A percentile compares a stretch with the other conserved stretches of the same genome.
phyloP scores from a whole-genome alignment of 2,888 invertebrate genomes.

The Epistrophe eligans region DNA sequence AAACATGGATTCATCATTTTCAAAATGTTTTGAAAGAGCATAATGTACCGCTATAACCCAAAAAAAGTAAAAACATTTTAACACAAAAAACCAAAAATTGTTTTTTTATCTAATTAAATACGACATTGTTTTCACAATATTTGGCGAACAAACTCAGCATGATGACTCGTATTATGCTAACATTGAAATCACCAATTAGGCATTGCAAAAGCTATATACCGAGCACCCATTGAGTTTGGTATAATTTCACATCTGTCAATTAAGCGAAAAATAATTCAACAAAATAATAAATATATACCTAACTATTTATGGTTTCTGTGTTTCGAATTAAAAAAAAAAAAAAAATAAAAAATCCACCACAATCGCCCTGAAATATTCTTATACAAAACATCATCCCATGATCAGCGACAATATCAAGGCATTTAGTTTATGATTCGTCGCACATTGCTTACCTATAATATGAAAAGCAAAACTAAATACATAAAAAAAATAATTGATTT shows the following conservation, averaged over 20 bases:
- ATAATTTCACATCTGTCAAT: conserved; percentile 66
- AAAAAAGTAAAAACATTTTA: background rate
- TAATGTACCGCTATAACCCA: background rate
- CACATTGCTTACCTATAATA: background rate
- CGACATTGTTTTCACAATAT: conserved; percentile 36
- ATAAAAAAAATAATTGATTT: conserved; percentile 77
- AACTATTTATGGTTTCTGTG: background rate
- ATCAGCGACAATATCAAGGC: conserved; percentile 42
- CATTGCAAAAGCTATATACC: conserved; percentile 31
- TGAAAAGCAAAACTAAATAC: conserved; percentile 25
- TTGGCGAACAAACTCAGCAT: conserved; percentile 41
- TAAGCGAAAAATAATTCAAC: conserved; percentile 53
- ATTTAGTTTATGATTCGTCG: conserved; percentile 24
- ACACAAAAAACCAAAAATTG: background rate
- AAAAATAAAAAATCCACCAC: background rate
- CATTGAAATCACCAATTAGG: conserved; percentile 62
- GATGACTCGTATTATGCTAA: conserved; percentile 2
- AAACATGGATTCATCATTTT: background rate
- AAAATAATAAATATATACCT: background rate
- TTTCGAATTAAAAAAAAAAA: conserved; percentile 1
- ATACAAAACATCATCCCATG: background rate
- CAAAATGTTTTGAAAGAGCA: background rate
- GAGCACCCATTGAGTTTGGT: conserved; percentile 21
- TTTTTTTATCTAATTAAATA: conserved; percentile 22
- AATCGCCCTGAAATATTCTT: conserved; percentile 34